These are phyloP conservation scores for Cynaeus angustus DNA, from an alignment of 2,888 invertebrate genomes.

Conservation along the genomic window DNA sequence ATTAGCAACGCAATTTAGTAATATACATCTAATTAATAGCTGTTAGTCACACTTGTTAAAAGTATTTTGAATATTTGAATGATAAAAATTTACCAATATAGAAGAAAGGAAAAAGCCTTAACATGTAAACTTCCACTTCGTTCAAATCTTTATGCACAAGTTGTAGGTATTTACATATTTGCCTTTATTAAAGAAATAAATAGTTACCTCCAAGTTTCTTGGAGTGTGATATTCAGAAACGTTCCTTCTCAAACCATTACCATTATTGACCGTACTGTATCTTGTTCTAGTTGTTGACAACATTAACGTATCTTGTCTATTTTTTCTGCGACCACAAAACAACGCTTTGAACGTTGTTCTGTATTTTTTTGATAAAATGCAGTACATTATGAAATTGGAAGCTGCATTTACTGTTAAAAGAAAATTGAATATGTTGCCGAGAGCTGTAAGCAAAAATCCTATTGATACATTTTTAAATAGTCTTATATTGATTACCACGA, in stretches of 20 bases:
- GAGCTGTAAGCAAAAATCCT: conserved; percentile 66
- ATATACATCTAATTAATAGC: conserved; percentile 20
- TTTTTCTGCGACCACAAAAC: conserved; percentile 63
- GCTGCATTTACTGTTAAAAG: conserved; percentile 83
- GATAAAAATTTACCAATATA: conserved; percentile 59
- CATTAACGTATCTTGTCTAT: conserved; percentile 63
- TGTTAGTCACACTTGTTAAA: conserved; percentile 33
- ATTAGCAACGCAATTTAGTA: conserved; percentile 30
- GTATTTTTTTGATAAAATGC: conserved; percentile 84
- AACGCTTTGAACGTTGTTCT: conserved; percentile 74
- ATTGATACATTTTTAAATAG: background rate
- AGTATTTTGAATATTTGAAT: conserved; percentile 28
- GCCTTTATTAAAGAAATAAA: conserved; percentile 69
- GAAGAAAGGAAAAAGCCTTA: conserved; percentile 54
- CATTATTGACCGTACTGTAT: conserved; percentile 60
- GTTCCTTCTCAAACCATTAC: conserved; percentile 64
- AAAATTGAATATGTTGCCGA: conserved; percentile 84
- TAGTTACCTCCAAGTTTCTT: conserved; percentile 71
- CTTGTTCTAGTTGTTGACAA: conserved; percentile 60
- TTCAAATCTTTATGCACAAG: conserved; percentile 57
- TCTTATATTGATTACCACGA: conserved; percentile 61
- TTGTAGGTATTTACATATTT: conserved; percentile 69
- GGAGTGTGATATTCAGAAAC: conserved; percentile 67
- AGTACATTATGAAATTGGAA: conserved; percentile 85
- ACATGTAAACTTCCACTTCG: conserved; percentile 41